Base-by-base conservation (phyloP, 2,113 vertebrate genomes). In the Naja naja region DNA sequence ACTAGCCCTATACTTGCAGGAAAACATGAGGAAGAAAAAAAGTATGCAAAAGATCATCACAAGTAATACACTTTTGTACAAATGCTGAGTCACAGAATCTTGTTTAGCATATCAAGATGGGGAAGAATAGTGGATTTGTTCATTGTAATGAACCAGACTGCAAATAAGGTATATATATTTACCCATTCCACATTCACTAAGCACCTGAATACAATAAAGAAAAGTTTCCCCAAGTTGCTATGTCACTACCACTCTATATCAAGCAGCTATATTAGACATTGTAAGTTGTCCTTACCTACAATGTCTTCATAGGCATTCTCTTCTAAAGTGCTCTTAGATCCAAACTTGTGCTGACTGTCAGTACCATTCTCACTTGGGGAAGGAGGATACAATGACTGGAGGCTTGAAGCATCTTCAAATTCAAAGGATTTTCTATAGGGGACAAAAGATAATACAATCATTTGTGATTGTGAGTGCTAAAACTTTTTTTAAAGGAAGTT, bases 281-380 rank as follows among this genome's bases (percentile, higher is more conserved):
- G 89, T 69, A 86, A 90, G 56, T 93, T 43, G 3, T 94, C 90
- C 99, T 99, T 98, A 99, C 99, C 99, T 96, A 99, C 98, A 92
- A 99, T 99, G 94, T 99, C 99, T 97, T 99, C 99, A 94, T 99
- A 99, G 94, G 99, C 98, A 94, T 99, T 99, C 96, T 99, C 99
- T 98, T 99, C 99, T 98, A 98, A 98, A 98, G 99, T 99, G 99
- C 98, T 99, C 98, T 99, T 99, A 93, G 98, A 98, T 98, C 97
- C 98, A 97, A 98, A 98, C 92, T 98, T 98, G 93, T 96, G 98
- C 96, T 97, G 98, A 93, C 94, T 97, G 93, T 98, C 98, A 1
- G 98, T 99, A 97, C 99, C 99, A 47, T 99, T 99, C 97, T 99
- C 99, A 92, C 98, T 98, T 25, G 98, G 99, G 89, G 98, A 99